Evolutionary conservation across 2,888 invertebrate species (phyloP).

Genomic region (Ferrisia virgata): DNA sequence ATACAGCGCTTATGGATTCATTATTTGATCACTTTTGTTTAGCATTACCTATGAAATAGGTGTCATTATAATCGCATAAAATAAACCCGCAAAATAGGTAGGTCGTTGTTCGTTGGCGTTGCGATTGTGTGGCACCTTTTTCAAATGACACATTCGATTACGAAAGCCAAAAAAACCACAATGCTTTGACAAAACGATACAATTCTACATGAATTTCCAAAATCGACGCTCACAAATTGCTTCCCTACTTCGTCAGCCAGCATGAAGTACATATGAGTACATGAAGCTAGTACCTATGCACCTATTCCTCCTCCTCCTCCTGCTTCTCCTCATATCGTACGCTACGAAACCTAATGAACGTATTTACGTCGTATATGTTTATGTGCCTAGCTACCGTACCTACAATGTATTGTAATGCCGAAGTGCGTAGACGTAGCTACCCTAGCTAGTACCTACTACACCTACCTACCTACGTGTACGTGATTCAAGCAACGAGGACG

Average conservation of each 20-base stretch:
- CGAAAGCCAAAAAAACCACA: background rate
- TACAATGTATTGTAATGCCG: too few relatives aligned
- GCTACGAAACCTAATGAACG: too few relatives aligned
- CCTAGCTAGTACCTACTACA: background rate
- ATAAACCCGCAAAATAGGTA: background rate
- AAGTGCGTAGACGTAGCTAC: too few relatives aligned
- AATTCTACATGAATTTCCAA: background rate
- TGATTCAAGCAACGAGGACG: background rate
- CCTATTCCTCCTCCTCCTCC: too few relatives aligned
- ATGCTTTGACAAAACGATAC: background rate
- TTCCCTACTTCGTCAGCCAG: background rate
- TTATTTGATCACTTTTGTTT: background rate
- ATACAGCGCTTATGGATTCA: too few relatives aligned
- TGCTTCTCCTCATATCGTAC: too few relatives aligned
- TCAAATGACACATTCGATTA: constrained; percentile 17
- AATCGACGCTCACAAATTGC: background rate
- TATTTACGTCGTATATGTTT: too few relatives aligned
- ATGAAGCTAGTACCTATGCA: too few relatives aligned
- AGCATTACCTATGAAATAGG: background rate
- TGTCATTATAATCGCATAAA: background rate
- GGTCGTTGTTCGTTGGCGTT: background rate
- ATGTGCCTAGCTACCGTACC: too few relatives aligned
- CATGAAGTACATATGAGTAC: background rate
- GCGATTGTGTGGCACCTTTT: background rate
- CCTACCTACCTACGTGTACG: background rate